Evolutionary conservation across 2,113 vertebrate genomes (phyloP).

Genomic region (Daboia siamensis): DNA sequence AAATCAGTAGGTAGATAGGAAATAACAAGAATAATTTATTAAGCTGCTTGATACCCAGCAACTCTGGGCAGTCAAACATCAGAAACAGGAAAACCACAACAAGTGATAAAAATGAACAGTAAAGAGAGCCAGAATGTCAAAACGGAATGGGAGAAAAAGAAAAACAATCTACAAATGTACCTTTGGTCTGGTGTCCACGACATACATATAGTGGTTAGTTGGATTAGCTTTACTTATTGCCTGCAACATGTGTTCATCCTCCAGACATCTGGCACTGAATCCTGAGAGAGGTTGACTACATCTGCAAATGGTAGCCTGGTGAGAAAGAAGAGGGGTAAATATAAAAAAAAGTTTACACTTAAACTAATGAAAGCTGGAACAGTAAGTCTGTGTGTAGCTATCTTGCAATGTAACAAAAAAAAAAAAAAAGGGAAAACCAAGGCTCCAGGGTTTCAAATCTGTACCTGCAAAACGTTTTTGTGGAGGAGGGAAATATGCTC

Average conservation of each 20-base stretch:
- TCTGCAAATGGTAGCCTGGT: slow-evolving; percentile 91
- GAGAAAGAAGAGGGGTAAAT: slow-evolving; percentile 1
- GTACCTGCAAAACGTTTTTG: not conserved
- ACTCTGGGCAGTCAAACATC: not conserved
- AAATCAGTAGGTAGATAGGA: not conserved
- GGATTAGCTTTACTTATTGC: slow-evolving; percentile 95
- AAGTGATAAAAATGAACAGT: not conserved
- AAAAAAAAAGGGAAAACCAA: not conserved
- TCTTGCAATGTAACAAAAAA: not conserved
- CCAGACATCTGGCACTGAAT: slow-evolving; percentile 94
- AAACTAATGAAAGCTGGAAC: not conserved
- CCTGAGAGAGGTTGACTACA: slow-evolving; percentile 97
- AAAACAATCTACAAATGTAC: slow-evolving; percentile 59
- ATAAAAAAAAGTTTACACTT: slow-evolving; percentile 8
- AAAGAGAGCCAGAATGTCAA: not conserved
- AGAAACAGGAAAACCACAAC: not conserved
- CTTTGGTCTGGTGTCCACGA: slow-evolving; percentile 96
- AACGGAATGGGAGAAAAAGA: not conserved
- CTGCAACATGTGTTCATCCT: slow-evolving; percentile 95
- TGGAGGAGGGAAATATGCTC: not conserved
- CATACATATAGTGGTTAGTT: slow-evolving; percentile 87
- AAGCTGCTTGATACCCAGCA: not conserved
- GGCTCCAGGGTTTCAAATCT: not conserved
- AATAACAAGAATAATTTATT: not conserved
- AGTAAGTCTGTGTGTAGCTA: not conserved